Evolutionary conservation across 2,888 invertebrate genomes (phyloP), one percentile per base, ranked within the genome.

Genomic region (Geotrupes spiniger): DNA sequence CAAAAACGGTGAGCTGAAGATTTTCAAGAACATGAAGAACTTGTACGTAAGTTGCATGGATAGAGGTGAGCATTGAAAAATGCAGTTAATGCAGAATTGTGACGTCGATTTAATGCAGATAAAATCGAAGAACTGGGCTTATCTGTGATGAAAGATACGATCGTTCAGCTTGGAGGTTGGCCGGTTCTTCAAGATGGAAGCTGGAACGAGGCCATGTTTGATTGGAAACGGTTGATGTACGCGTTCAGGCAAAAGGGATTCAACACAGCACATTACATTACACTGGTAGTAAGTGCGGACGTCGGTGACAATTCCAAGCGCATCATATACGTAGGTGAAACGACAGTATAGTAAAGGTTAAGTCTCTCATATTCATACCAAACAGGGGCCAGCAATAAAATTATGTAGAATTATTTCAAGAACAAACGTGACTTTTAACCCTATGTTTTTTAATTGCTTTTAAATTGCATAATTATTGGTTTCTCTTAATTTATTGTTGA

Each of bases 401-500:
- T 39, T 54, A 61, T 63, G 36, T 75, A 95, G 93, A 92, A 74
- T 92, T 94, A n/a, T n/a, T n/a, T n/a, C n/a, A n/a, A n/a, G n/a
- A n/a, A n/a, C n/a, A n/a, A n/a, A n/a, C n/a, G n/a, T n/a, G n/a
- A n/a, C n/a, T n/a, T n/a, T n/a, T n/a, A n/a, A n/a, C n/a, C n/a
- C n/a, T n/a, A n/a, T n/a, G n/a, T n/a, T n/a, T n/a, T n/a, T n/a
- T n/a, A n/a, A n/a, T n/a, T n/a, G n/a, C n/a, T n/a, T n/a, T n/a
- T n/a, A n/a, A n/a, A n/a, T n/a, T n/a, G n/a, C n/a, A n/a, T n/a
- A n/a, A n/a, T n/a, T n/a, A n/a, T n/a, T n/a, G n/a, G n/a, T n/a
- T n/a, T n/a, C n/a, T n/a, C n/a, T n/a, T n/a, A n/a, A n/a, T n/a
- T n/a, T n/a, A n/a, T n/a, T n/a, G n/a, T n/a, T n/a, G n/a, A n/a